Conservation (phyloP, 1,140 invertebrate species). For the Pseudachorutes palmiensis region DNA sequence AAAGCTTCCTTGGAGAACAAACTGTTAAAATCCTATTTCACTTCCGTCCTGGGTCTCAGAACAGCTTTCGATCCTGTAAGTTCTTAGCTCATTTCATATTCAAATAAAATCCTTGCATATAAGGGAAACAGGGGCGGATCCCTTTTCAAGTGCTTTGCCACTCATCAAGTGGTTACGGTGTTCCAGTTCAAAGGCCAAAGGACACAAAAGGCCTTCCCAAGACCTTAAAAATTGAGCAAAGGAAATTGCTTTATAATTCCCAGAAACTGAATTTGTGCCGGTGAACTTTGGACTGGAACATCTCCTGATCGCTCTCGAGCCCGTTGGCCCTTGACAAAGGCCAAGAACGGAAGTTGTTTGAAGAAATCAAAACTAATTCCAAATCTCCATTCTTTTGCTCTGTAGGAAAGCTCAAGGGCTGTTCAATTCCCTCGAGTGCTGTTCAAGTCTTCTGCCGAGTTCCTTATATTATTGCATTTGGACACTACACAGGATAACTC, state of each 20-base stretch:
- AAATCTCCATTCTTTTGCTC: constrained; percentile 40
- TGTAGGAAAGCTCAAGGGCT: constrained; percentile 68
- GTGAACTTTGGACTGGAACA: not conserved
- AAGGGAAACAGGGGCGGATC: too few species aligned
- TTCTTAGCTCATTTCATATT: constrained; percentile 37
- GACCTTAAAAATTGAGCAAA: not conserved
- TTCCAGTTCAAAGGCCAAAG: not conserved
- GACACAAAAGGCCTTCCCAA: too few species aligned
- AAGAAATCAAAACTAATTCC: not conserved
- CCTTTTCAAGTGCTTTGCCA: not conserved
- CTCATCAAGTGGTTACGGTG: not conserved
- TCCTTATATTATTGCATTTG: not conserved
- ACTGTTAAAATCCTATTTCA: constrained; percentile 30
- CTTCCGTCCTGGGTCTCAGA: constrained; percentile 53
- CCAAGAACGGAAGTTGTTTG: not conserved
- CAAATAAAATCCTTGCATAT: not conserved
- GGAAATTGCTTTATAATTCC: too few species aligned
- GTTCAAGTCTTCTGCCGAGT: constrained; percentile 14
- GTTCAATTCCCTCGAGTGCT: constrained; percentile 40
- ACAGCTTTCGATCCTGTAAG: constrained; percentile 82
- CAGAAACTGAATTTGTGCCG: too few species aligned
- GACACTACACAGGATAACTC: not conserved
- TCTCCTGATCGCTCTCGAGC: not conserved
- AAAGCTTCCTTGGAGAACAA: constrained; percentile 9
- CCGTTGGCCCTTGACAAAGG: not conserved